These are phyloP conservation scores for Leuciscus idus DNA, from an alignment of 2,113 vertebrate species.

Conservation along the genomic window DNA sequence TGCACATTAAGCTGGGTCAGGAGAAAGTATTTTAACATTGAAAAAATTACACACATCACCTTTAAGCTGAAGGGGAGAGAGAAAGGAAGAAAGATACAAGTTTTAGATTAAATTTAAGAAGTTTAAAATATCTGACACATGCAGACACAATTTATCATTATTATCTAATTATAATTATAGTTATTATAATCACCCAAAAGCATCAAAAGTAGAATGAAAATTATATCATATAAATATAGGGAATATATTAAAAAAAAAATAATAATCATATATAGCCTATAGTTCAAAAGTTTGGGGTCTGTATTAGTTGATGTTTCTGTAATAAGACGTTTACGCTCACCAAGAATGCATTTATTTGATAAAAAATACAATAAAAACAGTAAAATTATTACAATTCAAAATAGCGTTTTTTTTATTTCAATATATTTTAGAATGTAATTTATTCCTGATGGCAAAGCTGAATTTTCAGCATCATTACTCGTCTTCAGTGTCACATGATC, in stretches of 20 bases:
- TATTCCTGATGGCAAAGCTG: neutral
- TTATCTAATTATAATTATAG: neutral
- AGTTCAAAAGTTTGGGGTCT: neutral
- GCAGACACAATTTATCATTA: neutral
- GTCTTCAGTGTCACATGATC: neutral
- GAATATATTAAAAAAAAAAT: neutral
- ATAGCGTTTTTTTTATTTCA: no score
- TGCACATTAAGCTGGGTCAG: neutral
- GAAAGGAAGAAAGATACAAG: neutral
- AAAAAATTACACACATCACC: neutral
- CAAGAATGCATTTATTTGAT: no score
- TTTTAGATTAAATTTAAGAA: neutral
- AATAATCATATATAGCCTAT: neutral
- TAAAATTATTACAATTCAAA: neutral
- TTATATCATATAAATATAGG: neutral
- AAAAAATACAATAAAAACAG: neutral
- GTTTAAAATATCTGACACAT: neutral
- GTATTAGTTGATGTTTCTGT: neutral
- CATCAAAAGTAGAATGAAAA: neutral
- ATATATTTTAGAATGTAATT: no score
- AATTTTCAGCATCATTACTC: neutral
- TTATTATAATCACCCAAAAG: neutral
- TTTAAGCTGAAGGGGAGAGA: neutral
- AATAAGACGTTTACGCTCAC: neutral
- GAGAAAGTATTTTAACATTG: conserved; percentile 6